phyloP scores from a whole-genome alignment of 1,140 invertebrate species.

The Drosophila murphyi region DNA sequence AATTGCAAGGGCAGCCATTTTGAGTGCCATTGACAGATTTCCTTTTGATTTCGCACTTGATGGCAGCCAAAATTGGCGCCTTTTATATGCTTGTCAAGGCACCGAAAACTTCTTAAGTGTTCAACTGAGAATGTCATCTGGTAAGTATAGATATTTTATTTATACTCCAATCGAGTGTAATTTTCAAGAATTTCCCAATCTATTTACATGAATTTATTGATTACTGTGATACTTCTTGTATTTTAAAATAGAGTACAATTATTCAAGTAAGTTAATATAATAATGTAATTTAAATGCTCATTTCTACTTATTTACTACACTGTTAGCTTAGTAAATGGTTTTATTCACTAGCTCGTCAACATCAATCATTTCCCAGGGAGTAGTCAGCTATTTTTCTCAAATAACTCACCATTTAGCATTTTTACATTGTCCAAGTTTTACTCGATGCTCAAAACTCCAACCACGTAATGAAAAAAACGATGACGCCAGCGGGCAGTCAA shows the following conservation, averaged over 20 bases:
- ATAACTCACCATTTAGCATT: neutral
- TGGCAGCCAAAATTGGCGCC: constrained; percentile 29
- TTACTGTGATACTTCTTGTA: no score
- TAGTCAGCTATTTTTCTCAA: neutral
- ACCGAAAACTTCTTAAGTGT: constrained; percentile 17
- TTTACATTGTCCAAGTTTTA: neutral
- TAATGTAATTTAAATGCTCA: no score
- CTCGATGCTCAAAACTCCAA: constrained; percentile 14
- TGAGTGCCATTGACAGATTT: constrained; percentile 59
- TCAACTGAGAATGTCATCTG: neutral
- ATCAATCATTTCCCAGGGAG: constrained; percentile 18
- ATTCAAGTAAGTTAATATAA: no score
- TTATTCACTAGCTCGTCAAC: constrained; percentile 14
- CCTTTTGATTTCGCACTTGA: constrained; percentile 37
- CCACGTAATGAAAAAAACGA: constrained; percentile 4
- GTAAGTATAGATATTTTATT: neutral
- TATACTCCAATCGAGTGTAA: no score
- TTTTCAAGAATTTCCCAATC: no score
- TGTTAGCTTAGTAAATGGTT: neutral
- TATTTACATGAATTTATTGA: no score
- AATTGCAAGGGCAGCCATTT: constrained; percentile 34
- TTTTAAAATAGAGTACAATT: no score
- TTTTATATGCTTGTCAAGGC: constrained; percentile 22
- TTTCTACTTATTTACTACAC: neutral
- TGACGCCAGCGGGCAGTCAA: constrained; percentile 27